Conservation (phyloP, 2,113 vertebrate species). For the Gobiocypris rarus region DNA sequence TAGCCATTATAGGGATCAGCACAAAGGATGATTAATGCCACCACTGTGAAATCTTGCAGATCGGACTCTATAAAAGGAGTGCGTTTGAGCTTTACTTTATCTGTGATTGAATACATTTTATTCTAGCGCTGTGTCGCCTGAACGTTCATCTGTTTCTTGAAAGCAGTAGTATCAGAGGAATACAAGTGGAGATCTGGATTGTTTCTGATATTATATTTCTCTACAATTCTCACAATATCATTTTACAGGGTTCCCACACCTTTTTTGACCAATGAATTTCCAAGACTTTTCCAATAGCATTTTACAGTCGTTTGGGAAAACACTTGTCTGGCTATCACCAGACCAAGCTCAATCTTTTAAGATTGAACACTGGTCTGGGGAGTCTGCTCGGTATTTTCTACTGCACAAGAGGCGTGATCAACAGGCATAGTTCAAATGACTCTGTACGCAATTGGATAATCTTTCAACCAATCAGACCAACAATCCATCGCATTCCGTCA, state of each 20-base stretch:
- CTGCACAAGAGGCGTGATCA: too few relatives aligned
- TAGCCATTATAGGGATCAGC: conserved; percentile 56
- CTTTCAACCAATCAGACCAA: too few relatives aligned
- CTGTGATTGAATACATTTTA: conserved; percentile 32
- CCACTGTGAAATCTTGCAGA: conserved; percentile 55
- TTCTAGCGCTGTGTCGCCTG: conserved; percentile 25
- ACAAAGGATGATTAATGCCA: conserved; percentile 55
- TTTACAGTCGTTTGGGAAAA: background rate
- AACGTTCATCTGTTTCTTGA: conserved; percentile 37
- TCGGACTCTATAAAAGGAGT: conserved; percentile 52
- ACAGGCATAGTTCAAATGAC: too few relatives aligned
- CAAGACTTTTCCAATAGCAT: background rate
- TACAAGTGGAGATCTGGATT: conserved; percentile 17
- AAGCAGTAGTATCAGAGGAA: conserved; percentile 16
- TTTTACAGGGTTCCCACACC: background rate
- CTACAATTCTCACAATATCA: background rate
- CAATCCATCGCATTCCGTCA: too few relatives aligned
- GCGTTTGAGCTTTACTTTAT: conserved; percentile 38
- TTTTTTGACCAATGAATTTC: conserved; percentile 17
- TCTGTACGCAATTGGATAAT: too few relatives aligned
- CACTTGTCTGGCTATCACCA: too few relatives aligned
- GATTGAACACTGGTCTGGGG: too few relatives aligned
- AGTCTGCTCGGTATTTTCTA: too few relatives aligned
- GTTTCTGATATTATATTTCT: conserved; percentile 19
- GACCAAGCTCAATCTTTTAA: too few relatives aligned